A percentile compares a stretch with the other conserved stretches of the same genome.
Evolutionary conservation across 1,140 invertebrate species (phyloP).

Genomic region (Cydia pomonella): DNA sequence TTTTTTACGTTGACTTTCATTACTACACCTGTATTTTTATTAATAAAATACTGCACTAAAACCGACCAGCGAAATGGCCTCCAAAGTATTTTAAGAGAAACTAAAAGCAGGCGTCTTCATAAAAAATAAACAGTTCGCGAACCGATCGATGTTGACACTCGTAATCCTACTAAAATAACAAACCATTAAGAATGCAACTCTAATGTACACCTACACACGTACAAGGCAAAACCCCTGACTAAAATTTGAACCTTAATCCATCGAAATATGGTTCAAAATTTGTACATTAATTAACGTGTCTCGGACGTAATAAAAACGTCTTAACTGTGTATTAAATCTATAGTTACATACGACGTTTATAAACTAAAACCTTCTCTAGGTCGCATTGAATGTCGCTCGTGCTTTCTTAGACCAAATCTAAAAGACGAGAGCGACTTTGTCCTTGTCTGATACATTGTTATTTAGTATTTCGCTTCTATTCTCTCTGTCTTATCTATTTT

Average conservation of each 20-base stretch:
- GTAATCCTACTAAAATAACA: conserved; percentile 10
- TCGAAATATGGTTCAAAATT: neutral
- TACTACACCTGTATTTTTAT: neutral
- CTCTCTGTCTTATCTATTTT: neutral
- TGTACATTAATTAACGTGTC: neutral
- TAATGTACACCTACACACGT: neutral
- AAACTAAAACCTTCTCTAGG: neutral
- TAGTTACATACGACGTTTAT: neutral
- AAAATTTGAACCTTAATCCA: neutral
- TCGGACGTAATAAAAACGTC: neutral
- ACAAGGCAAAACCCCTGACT: neutral
- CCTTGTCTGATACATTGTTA: conserved; percentile 5
- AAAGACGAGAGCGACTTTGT: conserved; percentile 2
- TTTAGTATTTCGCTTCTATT: neutral
- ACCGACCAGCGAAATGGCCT: neutral
- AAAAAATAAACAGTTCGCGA: neutral
- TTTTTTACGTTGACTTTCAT: no score
- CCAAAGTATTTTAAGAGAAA: conserved; percentile 1
- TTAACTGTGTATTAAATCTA: neutral
- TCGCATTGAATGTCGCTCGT: neutral
- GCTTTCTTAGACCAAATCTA: conserved; percentile 3
- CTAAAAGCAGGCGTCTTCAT: conserved; percentile 1
- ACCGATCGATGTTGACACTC: neutral
- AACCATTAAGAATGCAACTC: conserved; percentile 4
- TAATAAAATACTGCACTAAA: neutral